These are phyloP conservation scores for Syngnathoides biaculeatus DNA, from an alignment of 2,113 vertebrate species.

Conservation along the genomic window DNA sequence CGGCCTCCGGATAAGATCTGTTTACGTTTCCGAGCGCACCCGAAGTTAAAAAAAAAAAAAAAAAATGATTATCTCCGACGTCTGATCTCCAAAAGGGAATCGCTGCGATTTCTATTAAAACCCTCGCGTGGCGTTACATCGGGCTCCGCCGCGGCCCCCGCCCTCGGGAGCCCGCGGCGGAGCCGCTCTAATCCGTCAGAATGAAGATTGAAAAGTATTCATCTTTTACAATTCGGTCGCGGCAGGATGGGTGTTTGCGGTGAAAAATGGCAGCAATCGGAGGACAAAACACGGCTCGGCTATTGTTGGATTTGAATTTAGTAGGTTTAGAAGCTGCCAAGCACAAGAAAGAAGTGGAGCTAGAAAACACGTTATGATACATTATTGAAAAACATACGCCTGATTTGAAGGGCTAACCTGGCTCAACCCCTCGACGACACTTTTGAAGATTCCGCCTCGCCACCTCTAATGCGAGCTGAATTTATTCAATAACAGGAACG, in stretches of 20 bases:
- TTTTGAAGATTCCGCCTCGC: too few relatives aligned
- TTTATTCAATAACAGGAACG: too few relatives aligned
- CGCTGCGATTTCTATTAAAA: slow-evolving; percentile 38
- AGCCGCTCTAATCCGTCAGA: slow-evolving; percentile 48
- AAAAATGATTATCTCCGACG: slow-evolving; percentile 42
- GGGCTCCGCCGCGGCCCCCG: too few relatives aligned
- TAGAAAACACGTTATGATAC: too few relatives aligned
- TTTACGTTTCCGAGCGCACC: slow-evolving; percentile 46
- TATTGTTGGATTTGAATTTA: slow-evolving; percentile 17
- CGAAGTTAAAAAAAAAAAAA: too few relatives aligned
- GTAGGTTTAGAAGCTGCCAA: slow-evolving; percentile 59
- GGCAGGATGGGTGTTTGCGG: slow-evolving; percentile 2
- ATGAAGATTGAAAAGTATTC: slow-evolving; percentile 17
- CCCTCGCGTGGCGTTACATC: slow-evolving; percentile 22
- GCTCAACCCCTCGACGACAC: too few relatives aligned
- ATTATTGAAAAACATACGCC: too few relatives aligned
- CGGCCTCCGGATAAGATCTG: slow-evolving; percentile 45
- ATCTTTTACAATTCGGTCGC: slow-evolving; percentile 5
- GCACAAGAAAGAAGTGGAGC: slow-evolving; percentile 19
- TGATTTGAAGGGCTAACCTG: too few relatives aligned
- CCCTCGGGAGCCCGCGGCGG: slow-evolving; percentile 20
- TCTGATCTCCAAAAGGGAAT: slow-evolving; percentile 32
- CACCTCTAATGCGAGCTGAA: too few relatives aligned
- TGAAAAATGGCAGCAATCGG: slow-evolving; percentile 7
- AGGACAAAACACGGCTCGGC: neutral